Percentiles rank a stretch among this genome's conserved stretches.
These are phyloP conservation scores for Hydroisotoma schaefferi DNA, from an alignment of 2,888 invertebrate species.

Conservation along the genomic window DNA sequence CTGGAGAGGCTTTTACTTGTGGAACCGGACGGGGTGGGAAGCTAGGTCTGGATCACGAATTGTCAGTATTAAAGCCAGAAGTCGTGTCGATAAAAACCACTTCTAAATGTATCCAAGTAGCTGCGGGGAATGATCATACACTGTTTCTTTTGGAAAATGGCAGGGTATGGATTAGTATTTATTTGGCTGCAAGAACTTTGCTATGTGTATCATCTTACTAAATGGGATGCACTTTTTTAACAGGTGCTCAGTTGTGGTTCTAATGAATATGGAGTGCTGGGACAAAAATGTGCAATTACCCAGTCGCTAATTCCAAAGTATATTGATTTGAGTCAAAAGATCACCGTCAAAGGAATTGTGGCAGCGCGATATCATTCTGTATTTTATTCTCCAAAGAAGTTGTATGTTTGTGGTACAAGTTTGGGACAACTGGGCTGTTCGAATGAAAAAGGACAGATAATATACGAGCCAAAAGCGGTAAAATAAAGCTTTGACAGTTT, in stretches of 20 bases:
- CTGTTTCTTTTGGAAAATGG: conserved; percentile 64
- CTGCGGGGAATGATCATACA: conserved; percentile 66
- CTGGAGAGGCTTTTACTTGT: conserved; percentile 66
- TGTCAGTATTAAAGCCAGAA: conserved; percentile 59
- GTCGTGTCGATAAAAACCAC: conserved; percentile 51
- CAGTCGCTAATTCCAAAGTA: conserved; percentile 42
- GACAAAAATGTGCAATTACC: conserved; percentile 54
- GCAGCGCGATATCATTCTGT: conserved; percentile 71
- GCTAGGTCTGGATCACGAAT: conserved; percentile 64
- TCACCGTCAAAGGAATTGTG: conserved; percentile 57
- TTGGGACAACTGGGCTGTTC: conserved; percentile 74
- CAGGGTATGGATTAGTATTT: conserved; percentile 56
- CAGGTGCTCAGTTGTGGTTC: conserved; percentile 63
- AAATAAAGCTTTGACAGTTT: background rate
- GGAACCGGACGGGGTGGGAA: conserved; percentile 77
- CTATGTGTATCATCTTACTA: background rate
- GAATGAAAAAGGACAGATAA: conserved; percentile 53
- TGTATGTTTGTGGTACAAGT: conserved; percentile 79
- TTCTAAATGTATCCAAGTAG: conserved; percentile 56
- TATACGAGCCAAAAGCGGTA: conserved; percentile 51
- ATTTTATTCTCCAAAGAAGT: conserved; percentile 59
- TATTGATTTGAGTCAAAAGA: conserved; percentile 46
- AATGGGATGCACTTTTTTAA: background rate
- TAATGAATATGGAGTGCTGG: conserved; percentile 65
- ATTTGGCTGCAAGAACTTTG: background rate